These are phyloP conservation scores for Rattus rattus DNA, from an alignment of 2,113 vertebrate genomes.

Conservation along the genomic window DNA sequence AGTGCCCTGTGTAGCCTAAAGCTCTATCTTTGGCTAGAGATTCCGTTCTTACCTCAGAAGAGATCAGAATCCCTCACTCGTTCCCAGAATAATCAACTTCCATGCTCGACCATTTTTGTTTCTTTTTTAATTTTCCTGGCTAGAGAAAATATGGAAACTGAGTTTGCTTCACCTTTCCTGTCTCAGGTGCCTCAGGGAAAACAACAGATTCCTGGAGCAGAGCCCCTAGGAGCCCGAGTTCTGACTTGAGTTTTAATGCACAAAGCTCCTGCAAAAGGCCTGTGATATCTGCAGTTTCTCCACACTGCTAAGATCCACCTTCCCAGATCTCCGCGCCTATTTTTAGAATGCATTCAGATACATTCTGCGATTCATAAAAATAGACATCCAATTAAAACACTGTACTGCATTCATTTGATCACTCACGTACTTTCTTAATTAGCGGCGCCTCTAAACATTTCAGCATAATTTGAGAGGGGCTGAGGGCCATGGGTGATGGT, in stretches of 20 bases:
- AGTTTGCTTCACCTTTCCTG: background rate
- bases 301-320: background rate
- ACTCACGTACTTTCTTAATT: constrained; percentile 25
- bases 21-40: background rate
- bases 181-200: too few relatives aligned
- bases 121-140: background rate
- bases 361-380: constrained; percentile 19
- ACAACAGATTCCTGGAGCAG: background rate
- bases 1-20: background rate
- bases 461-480: background rate
- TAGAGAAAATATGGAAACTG: background rate
- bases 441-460: background rate
- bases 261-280: constrained; percentile 11
- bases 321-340: constrained; percentile 44
- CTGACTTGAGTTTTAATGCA: background rate
- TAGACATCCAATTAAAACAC: constrained; percentile 9
- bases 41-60: background rate
- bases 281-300: background rate
- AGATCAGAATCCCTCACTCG: background rate
- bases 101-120: background rate
- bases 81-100: background rate
- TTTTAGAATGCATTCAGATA: constrained; percentile 68
- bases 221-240: background rate
- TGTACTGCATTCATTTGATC: constrained; percentile 30
- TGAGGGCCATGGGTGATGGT: accelerated